Conservation (phyloP, 2,113 vertebrate genomes). For the Callipepla squamata region DNA sequence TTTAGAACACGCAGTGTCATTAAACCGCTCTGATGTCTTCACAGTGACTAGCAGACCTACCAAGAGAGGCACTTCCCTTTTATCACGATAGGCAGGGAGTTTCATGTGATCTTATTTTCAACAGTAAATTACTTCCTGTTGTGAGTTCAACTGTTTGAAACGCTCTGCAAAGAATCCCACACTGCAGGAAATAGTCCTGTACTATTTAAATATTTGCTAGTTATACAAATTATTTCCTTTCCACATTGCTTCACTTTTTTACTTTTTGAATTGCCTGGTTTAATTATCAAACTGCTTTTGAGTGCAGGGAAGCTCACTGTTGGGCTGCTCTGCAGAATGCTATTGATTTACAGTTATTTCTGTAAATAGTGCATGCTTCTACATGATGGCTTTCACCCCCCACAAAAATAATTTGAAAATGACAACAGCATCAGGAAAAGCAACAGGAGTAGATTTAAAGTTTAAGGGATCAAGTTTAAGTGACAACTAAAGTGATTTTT, state of each 20-base stretch:
- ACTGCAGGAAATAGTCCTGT: conserved; percentile 67
- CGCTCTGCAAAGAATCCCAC: conserved; percentile 39
- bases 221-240: conserved; percentile 66
- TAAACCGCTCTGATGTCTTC: background rate
- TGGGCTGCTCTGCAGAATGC: conserved; percentile 16
- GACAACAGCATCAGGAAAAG: background rate
- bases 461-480: conserved; percentile 12
- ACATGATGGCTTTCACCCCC: conserved; percentile 1
- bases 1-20: background rate
- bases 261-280: conserved; percentile 47
- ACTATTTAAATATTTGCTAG: conserved; percentile 71
- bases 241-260: conserved; percentile 38
- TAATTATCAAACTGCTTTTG: conserved; percentile 57
- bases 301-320: background rate
- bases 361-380: conserved; percentile 28
- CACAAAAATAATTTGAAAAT: conserved; percentile 35
- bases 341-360: conserved; percentile 39
- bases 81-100: conserved; percentile 37
- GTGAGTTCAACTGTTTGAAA: conserved; percentile 63
- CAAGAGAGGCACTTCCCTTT: conserved; percentile 61
- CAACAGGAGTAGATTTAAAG: background rate
- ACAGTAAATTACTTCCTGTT: conserved; percentile 75
- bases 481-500: conserved; percentile 34
- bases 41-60: conserved; percentile 13
- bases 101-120: conserved; percentile 69